phyloP scores from a whole-genome alignment of 2,113 vertebrate species.

The Turdus rufiventris region DNA sequence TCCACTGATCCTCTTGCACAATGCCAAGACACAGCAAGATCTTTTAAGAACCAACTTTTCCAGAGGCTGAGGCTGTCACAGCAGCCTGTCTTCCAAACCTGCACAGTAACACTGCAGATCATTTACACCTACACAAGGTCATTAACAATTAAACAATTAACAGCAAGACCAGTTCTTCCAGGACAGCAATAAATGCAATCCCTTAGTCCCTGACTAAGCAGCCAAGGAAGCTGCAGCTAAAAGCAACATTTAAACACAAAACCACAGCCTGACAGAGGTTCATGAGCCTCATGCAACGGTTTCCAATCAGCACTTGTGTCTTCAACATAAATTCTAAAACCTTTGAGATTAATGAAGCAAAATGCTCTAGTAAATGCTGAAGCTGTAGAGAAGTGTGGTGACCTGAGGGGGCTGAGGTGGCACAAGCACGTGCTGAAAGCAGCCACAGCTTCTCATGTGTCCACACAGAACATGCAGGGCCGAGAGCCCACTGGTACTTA shows the following conservation, averaged over 20 bases:
- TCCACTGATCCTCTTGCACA: background rate
- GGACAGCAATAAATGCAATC: background rate
- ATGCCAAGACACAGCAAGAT: background rate
- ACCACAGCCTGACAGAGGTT: background rate
- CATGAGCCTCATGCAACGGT: background rate
- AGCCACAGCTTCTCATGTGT: background rate
- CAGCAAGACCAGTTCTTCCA: conserved; percentile 9
- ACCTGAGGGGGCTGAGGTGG: background rate
- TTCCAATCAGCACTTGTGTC: background rate
- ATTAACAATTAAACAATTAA: conserved; percentile 17
- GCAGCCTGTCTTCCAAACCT: background rate
- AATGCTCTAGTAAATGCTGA: background rate
- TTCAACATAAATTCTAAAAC: background rate
- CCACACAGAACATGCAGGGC: fast-evolving
- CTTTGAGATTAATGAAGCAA: background rate
- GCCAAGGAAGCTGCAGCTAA: background rate
- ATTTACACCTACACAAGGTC: background rate
- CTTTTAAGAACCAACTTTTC: background rate
- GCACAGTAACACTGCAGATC: background rate
- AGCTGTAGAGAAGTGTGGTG: background rate
- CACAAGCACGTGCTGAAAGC: background rate
- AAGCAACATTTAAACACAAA: background rate
- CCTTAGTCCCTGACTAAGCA: background rate
- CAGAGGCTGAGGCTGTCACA: background rate
- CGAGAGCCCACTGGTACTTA: conserved; percentile 68